phyloP scores from a whole-genome alignment of 2,797 vertebrate genomes.

The Denticeps clupeoides region DNA sequence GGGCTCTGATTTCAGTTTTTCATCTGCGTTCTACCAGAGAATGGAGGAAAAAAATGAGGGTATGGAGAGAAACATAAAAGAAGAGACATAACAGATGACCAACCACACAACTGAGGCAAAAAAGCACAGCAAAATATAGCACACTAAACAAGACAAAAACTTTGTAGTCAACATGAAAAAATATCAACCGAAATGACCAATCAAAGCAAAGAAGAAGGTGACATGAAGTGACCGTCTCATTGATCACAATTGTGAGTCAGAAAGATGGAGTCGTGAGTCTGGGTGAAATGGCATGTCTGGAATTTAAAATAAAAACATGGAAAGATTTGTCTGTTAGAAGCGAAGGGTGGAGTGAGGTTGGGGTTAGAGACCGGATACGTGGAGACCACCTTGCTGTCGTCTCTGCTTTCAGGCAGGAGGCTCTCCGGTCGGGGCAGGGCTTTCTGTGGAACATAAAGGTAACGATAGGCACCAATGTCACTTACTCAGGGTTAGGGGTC shows the following conservation, averaged over 20 bases:
- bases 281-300: slow-evolving; percentile 11
- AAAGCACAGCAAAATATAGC: slow-evolving; percentile 23
- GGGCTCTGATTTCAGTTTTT: slow-evolving; percentile 69
- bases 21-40: slow-evolving; percentile 70
- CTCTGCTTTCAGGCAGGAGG: slow-evolving; percentile 57
- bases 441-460: slow-evolving; percentile 67
- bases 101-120: slow-evolving; percentile 51
- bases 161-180: neutral
- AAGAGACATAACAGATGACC: slow-evolving; percentile 60
- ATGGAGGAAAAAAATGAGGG: slow-evolving; percentile 24
- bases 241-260: too few species aligned
- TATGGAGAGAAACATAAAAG: slow-evolving; percentile 56
- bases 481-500: slow-evolving; percentile 27
- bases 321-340: slow-evolving; percentile 39
- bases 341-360: slow-evolving; percentile 34
- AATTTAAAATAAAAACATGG: slow-evolving; percentile 39
- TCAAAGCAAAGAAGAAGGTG: slow-evolving; percentile 36
- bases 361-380: neutral
- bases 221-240: too few species aligned
- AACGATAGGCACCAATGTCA: slow-evolving; percentile 65
- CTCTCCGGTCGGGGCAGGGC: slow-evolving; percentile 57
- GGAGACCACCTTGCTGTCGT: slow-evolving; percentile 68
- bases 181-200: slow-evolving; percentile 29
- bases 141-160: slow-evolving; percentile 8
- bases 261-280: slow-evolving; percentile 2